A percentile compares a stretch with the other conserved stretches of the same genome.
These are phyloP conservation scores for Phymorhynchus buccinoides DNA, from an alignment of 1,140 invertebrate genomes.

Conservation along the genomic window DNA sequence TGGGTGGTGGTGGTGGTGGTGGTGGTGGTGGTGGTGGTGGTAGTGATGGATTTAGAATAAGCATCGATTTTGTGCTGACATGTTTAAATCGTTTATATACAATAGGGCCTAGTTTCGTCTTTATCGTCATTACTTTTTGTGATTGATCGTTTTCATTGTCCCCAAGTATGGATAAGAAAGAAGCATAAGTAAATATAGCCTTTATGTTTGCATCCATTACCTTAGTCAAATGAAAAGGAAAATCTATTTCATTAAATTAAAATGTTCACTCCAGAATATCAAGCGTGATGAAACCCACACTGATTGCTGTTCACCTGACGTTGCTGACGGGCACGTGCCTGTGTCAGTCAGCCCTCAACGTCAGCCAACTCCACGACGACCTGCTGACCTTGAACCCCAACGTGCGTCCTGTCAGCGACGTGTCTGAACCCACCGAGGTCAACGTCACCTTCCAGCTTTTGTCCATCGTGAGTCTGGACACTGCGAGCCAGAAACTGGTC, in stretches of 20 bases:
- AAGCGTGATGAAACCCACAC: background rate
- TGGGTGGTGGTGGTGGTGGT: too few relatives aligned
- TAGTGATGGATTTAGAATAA: too few relatives aligned
- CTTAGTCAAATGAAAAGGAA: background rate
- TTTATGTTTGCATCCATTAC: background rate
- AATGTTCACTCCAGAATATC: background rate
- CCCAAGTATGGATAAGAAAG: too few relatives aligned
- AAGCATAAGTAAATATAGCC: too few relatives aligned
- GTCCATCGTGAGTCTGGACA: conserved; percentile 35
- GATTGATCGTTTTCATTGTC: too few relatives aligned
- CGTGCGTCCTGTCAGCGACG: conserved; percentile 7
- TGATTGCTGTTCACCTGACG: background rate
- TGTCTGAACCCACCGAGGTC: background rate
- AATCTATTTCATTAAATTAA: background rate
- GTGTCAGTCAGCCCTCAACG: background rate
- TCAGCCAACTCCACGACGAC: background rate
- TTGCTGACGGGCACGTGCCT: background rate
- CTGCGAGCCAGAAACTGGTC: conserved; percentile 14
- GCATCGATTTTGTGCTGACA: too few relatives aligned
- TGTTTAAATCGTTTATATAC: too few relatives aligned
- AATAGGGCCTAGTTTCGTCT: too few relatives aligned
- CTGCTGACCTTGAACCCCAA: background rate
- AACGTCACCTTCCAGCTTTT: conserved; percentile 31
- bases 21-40: too few relatives aligned
- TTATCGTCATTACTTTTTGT: too few relatives aligned